Evolutionary conservation across 2,797 vertebrate species (phyloP).

Genomic region (Pangasius macronema): DNA sequence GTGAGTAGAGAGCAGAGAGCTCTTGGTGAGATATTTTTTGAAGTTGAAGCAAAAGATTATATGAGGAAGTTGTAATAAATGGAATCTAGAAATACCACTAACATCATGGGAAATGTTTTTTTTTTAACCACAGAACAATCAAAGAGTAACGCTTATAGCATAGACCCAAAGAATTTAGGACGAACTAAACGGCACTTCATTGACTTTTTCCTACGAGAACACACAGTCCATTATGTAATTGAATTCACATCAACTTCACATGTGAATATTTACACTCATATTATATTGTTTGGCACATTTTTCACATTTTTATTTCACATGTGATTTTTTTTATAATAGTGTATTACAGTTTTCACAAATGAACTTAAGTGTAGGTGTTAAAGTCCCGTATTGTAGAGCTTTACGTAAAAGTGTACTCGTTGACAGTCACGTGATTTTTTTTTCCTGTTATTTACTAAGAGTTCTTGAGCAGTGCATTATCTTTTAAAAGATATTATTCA

Average conservation of each 20-base stretch:
- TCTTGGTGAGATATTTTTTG: neutral
- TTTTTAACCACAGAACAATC: neutral
- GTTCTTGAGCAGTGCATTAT: neutral
- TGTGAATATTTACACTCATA: neutral
- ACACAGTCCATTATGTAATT: too few species aligned
- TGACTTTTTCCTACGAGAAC: too few species aligned
- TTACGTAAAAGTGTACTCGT: too few species aligned
- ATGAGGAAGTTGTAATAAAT: constrained; percentile 21
- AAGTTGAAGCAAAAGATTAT: constrained; percentile 28
- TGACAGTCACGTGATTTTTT: neutral
- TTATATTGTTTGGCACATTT: neutral
- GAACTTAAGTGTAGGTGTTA: too few species aligned
- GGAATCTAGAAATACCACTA: constrained; percentile 9
- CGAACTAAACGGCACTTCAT: too few species aligned
- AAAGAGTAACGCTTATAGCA: constrained; percentile 2
- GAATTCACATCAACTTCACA: neutral
- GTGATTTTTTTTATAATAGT: neutral
- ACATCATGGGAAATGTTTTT: neutral
- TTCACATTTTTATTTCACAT: neutral
- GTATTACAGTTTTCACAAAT: too few species aligned
- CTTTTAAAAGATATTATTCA: neutral
- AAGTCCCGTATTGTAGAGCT: too few species aligned
- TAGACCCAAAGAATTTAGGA: too few species aligned
- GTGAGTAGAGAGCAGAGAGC: constrained; percentile 3
- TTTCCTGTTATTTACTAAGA: neutral